Conservation (phyloP, 2,113 vertebrate genomes). For the Actinemys pallida region DNA sequence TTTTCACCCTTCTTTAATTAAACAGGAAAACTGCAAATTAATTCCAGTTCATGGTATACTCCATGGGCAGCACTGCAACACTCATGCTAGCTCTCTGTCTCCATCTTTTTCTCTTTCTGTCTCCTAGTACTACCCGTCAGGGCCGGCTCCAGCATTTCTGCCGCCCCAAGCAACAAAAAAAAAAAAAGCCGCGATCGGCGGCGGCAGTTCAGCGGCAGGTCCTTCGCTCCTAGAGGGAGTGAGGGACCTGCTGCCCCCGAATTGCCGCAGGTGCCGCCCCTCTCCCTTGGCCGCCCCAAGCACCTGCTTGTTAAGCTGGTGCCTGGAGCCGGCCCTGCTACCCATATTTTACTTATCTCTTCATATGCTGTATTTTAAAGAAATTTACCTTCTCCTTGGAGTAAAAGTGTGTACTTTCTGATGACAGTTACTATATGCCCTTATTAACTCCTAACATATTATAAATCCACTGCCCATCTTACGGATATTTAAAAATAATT, state of each 20-base stretch:
- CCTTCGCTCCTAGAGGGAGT: no score
- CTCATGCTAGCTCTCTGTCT: background rate
- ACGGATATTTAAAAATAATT: background rate
- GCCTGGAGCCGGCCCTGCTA: background rate
- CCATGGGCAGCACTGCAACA: background rate
- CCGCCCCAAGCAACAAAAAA: no score
- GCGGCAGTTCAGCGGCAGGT: no score
- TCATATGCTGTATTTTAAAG: background rate
- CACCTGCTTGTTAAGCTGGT: no score
- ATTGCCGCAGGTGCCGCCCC: no score
- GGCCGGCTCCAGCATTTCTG: no score
- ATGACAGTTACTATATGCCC: background rate
- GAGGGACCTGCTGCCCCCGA: no score
- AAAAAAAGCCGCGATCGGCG: no score
- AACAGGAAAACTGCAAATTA: background rate
- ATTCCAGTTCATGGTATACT: background rate
- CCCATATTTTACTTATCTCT: background rate
- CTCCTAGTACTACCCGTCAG: background rate
- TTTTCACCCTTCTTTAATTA: background rate
- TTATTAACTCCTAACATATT: background rate
- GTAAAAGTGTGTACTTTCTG: background rate
- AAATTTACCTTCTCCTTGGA: conserved; percentile 14
- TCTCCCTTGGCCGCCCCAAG: no score
- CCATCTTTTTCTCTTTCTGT: background rate
- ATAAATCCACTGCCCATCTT: background rate